A percentile compares a stretch with the other conserved stretches of the same genome.
phyloP scores from a whole-genome alignment of 2,113 vertebrate species.

The Mugil cephalus region DNA sequence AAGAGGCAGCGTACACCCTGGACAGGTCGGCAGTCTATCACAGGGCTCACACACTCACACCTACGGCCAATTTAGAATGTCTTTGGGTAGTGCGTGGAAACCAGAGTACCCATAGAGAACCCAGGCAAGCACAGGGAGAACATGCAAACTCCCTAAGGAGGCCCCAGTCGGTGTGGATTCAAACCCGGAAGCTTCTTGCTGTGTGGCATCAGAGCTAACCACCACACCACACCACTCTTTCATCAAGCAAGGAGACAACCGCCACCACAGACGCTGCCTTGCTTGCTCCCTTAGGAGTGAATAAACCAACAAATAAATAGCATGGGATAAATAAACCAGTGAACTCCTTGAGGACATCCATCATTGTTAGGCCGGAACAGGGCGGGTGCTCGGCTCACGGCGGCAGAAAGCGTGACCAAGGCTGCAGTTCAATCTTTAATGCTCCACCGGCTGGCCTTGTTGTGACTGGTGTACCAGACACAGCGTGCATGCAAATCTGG shows the following conservation, averaged over 20 bases:
- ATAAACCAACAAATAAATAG: constrained; percentile 35
- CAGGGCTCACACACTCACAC: too few relatives aligned
- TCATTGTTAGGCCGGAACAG: constrained; percentile 26
- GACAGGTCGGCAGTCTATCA: too few relatives aligned
- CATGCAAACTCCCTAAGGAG: too few relatives aligned
- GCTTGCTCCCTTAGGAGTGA: background rate
- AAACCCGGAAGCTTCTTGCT: too few relatives aligned
- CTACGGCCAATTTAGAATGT: too few relatives aligned
- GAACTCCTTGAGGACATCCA: constrained; percentile 33
- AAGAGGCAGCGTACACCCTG: too few relatives aligned
- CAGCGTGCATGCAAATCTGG: constrained; percentile 29
- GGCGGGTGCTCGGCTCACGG: background rate
- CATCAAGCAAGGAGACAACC: constrained; percentile 1
- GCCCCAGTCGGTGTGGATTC: too few relatives aligned
- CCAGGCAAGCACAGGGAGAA: too few relatives aligned
- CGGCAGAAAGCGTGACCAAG: background rate
- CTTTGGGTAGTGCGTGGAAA: too few relatives aligned
- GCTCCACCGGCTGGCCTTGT: constrained; percentile 7
- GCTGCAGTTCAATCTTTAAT: constrained; percentile 14
- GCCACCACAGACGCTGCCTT: background rate
- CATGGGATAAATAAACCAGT: constrained; percentile 25
- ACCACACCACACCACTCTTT: too few relatives aligned
- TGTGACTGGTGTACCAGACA: constrained; percentile 36
- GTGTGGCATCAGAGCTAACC: too few relatives aligned
- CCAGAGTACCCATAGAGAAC: too few relatives aligned